Base-by-base conservation (phyloP, 1,140 invertebrate genomes). In the Zaprionus nigranus region DNA sequence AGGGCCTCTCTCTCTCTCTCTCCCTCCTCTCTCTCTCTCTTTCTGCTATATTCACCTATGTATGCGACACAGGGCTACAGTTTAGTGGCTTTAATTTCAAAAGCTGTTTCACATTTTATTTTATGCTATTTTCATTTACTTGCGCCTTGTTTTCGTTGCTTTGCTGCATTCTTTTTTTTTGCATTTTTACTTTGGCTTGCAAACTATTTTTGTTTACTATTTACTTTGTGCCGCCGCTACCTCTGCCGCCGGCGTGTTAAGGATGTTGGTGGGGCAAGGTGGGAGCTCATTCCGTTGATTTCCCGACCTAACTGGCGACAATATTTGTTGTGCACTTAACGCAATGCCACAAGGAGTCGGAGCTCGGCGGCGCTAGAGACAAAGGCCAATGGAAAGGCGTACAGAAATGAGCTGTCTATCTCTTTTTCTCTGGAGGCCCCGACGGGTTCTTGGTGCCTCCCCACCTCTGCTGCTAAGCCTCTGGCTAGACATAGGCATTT, bases 181-280 rank as follows among this genome's bases (percentile, higher is more conserved):
- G 75, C 84, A 87, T 87, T 87, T 87, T 84, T 88, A 78, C 83
- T 87, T 88, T 81, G 74, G 78, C 81, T 74, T 88, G 84, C 78
- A 74, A 88, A 88, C 84, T 88, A 88, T 88, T 88, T 88, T 84
- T 88, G 84, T 88, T 88, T 90, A 90, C 85, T 90, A 88, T 88
- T 88, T 88, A 90, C 85, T 88, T 87, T 87, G 64, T 82, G 82
- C 58, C 66, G 79, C 65, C 62, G 78, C 62, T 82, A 79, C 58
- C 69, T 75, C 65, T 58, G 78, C 59, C 65, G 61, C 63, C 65
- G 56, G 49, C 60, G 15, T 9, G 53, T 15, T 1, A 12, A 38
- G n/a, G 22, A 2, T 24, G 60, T 13, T 6, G 24, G 3, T 30
- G 28, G 26, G 30, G 17, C 17, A n/a, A 5, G 11, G 28, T 20